These are phyloP conservation scores for Cebus imitator DNA, from an alignment of 2,113 vertebrate species.

Conservation along the genomic window DNA sequence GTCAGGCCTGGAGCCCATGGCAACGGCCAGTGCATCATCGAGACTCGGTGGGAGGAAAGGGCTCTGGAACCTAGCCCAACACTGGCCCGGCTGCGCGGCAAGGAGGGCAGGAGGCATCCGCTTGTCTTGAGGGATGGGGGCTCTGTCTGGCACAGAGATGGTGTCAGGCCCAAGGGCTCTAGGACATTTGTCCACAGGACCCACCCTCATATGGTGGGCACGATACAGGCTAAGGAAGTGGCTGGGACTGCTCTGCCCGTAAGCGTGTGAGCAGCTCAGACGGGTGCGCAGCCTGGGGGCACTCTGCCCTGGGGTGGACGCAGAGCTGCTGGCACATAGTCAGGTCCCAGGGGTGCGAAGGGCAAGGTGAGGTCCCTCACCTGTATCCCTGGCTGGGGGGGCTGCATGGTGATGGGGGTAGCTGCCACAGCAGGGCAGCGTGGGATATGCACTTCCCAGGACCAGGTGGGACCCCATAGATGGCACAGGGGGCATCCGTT, in stretches of 20 bases:
- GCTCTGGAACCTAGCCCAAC: background rate
- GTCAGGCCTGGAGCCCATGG: background rate
- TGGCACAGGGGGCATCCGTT: background rate
- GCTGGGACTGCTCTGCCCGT: background rate
- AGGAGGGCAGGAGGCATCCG: background rate
- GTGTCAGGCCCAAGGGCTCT: too few relatives aligned
- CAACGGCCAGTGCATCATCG: background rate
- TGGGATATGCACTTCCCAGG: background rate
- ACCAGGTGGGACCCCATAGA: background rate
- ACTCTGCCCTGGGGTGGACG: background rate
- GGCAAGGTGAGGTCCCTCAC: background rate
- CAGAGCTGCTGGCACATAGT: background rate
- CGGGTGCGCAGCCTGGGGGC: background rate
- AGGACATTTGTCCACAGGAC: background rate
- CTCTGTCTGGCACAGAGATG: background rate
- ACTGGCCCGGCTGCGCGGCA: background rate
- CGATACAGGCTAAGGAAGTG: background rate
- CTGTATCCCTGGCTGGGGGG: background rate
- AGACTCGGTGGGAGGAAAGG: background rate
- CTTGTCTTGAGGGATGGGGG: background rate
- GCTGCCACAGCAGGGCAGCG: background rate
- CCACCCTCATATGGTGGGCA: background rate
- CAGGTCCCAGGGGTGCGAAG: background rate
- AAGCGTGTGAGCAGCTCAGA: background rate
- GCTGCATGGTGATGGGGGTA: background rate